Evolutionary conservation across 2,113 vertebrate genomes (phyloP).

Genomic region (Callorhinus ursinus): DNA sequence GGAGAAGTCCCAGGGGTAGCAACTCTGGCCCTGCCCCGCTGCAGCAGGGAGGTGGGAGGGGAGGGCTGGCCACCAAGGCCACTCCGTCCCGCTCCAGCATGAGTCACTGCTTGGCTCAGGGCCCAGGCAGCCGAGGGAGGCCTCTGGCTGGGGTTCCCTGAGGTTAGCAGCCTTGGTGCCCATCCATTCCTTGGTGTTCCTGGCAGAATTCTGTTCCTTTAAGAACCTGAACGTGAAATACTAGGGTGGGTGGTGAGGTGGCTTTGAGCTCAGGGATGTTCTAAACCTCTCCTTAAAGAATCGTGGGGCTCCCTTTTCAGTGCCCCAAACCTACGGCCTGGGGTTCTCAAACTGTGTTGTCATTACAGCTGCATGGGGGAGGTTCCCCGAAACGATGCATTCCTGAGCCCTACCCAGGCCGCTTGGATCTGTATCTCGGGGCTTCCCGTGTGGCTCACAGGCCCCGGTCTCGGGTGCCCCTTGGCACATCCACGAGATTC

Average conservation of each 20-base stretch:
- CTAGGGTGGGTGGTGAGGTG: accelerated
- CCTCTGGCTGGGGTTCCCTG: background rate
- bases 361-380: accelerated
- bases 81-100: background rate
- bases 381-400: accelerated
- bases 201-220: background rate
- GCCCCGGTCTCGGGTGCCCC: accelerated
- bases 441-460: accelerated
- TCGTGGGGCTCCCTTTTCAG: accelerated
- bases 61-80: background rate
- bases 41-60: background rate
- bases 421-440: background rate
- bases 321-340: accelerated
- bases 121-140: background rate
- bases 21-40: background rate
- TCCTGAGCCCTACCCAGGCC: background rate
- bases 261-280: background rate
- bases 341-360: background rate
- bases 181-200: background rate
- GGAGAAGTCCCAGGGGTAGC: background rate
- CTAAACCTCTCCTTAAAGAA: background rate
- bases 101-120: conserved; percentile 27
- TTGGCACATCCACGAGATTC: background rate
- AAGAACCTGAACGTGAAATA: background rate
- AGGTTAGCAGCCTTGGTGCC: background rate